These are phyloP conservation scores for Stenurella melanura DNA, from an alignment of 2,888 invertebrate genomes.

Conservation along the genomic window DNA sequence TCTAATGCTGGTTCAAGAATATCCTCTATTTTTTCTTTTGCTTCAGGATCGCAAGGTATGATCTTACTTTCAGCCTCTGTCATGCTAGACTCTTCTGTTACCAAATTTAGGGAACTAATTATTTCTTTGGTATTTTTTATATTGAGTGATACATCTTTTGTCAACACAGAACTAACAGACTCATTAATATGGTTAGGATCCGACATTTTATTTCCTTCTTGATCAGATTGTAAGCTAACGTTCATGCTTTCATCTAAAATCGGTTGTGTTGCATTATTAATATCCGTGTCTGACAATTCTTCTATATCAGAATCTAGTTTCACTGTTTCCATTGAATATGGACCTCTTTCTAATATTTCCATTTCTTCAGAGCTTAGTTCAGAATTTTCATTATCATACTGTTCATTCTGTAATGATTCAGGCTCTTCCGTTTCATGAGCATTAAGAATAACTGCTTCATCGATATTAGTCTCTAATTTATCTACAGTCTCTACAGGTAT, in stretches of 20 bases:
- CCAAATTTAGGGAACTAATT: not conserved
- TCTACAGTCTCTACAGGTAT: not conserved
- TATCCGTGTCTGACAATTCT: not conserved
- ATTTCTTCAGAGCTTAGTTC: not conserved
- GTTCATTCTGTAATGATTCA: not conserved
- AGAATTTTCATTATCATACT: not conserved
- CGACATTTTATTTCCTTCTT: not conserved
- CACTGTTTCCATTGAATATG: constrained; percentile 37
- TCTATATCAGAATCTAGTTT: constrained; percentile 30
- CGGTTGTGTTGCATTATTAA: constrained; percentile 5
- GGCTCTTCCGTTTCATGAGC: not conserved
- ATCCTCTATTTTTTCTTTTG: not conserved
- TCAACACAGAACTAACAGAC: not conserved
- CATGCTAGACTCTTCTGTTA: not conserved
- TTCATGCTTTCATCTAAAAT: not conserved
- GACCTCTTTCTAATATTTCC: not conserved
- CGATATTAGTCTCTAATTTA: not conserved
- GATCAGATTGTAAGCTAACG: not conserved
- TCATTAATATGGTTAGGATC: not conserved
- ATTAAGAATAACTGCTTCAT: not conserved
- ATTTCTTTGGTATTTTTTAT: not conserved
- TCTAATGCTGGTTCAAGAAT: not conserved
- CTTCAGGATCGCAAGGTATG: not conserved
- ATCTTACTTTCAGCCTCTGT: not conserved
- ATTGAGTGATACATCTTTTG: not conserved